phyloP scores from a whole-genome alignment of 1,140 invertebrate species.

The Diachasma alloeum region DNA sequence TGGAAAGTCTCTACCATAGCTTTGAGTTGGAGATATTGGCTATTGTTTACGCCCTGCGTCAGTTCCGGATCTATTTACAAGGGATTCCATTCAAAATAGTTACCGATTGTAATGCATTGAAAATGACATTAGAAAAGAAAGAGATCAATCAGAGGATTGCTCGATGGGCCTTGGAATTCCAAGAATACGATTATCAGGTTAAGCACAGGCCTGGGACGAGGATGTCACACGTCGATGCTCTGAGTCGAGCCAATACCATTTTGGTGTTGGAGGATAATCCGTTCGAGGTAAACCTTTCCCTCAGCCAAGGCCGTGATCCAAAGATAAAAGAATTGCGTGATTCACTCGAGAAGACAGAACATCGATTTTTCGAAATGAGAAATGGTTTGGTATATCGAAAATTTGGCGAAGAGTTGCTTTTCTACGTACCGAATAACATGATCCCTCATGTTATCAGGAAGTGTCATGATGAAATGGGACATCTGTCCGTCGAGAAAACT shows the following conservation, averaged over 20 bases:
- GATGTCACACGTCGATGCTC: not conserved
- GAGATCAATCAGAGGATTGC: not conserved
- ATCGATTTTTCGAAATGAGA: constrained; percentile 31
- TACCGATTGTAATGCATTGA: not conserved
- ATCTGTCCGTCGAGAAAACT: constrained; percentile 34
- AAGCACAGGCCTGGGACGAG: not conserved
- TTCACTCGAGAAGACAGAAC: constrained; percentile 7
- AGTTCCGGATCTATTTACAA: not conserved
- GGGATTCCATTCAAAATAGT: not conserved
- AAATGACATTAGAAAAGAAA: not conserved
- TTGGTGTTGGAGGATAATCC: constrained; percentile 12
- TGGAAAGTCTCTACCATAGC: not conserved
- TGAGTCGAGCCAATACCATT: constrained; percentile 31
- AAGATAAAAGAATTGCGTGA: constrained; percentile 24
- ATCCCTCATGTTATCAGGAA: constrained; percentile 28
- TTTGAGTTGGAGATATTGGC: too few relatives aligned
- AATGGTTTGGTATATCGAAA: constrained; percentile 39
- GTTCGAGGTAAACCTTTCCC: constrained; percentile 18
- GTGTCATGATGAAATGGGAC: constrained; percentile 38
- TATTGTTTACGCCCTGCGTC: not conserved
- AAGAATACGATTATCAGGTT: not conserved
- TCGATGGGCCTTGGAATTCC: not conserved
- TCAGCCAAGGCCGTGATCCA: constrained; percentile 30
- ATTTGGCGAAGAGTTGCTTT: constrained; percentile 24
- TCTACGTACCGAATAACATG: constrained; percentile 41